Percentiles rank a stretch among this genome's conserved stretches.
These are phyloP conservation scores for Andrena trimmerana DNA, from an alignment of 2,888 invertebrate species.

Conservation along the genomic window DNA sequence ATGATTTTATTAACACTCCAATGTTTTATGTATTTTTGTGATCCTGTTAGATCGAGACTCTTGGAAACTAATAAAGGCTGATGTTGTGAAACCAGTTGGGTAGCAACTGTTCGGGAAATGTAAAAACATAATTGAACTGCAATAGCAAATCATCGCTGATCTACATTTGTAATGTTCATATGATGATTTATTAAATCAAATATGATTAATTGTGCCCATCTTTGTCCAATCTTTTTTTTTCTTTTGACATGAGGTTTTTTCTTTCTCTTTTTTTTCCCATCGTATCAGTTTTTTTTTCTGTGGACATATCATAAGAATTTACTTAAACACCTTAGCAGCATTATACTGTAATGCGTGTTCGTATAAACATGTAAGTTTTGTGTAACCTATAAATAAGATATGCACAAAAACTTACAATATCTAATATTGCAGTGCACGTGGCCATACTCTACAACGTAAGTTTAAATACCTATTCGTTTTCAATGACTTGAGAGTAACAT, in stretches of 20 bases:
- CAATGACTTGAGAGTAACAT: slow-evolving; percentile 1
- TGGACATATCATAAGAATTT: slow-evolving; percentile 85
- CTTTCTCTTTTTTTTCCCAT: slow-evolving; percentile 83
- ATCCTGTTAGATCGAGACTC: slow-evolving; percentile 18
- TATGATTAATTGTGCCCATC: slow-evolving; percentile 84
- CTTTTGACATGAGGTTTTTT: slow-evolving; percentile 82
- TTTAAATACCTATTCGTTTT: slow-evolving; percentile 10
- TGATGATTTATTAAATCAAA: slow-evolving; percentile 80
- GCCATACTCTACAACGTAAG: slow-evolving; percentile 57
- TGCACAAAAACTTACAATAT: slow-evolving; percentile 73
- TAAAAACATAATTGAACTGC: slow-evolving; percentile 79
- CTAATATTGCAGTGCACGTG: slow-evolving; percentile 62
- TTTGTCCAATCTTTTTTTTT: slow-evolving; percentile 85
- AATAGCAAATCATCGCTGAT: slow-evolving; percentile 78
- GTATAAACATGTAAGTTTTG: slow-evolving; percentile 73
- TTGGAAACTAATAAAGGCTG: slow-evolving; percentile 56
- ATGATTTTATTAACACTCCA: slow-evolving; percentile 30
- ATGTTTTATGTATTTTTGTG: slow-evolving; percentile 37
- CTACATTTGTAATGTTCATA: slow-evolving; percentile 75
- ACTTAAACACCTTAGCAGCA: slow-evolving; percentile 78
- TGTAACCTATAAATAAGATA: slow-evolving; percentile 61
- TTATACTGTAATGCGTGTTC: slow-evolving; percentile 65
- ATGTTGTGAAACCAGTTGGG: slow-evolving; percentile 42
- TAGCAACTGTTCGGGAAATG: slow-evolving; percentile 18
- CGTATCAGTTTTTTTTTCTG: slow-evolving; percentile 85